These are phyloP conservation scores for Holothuria glaberrima DNA, from an alignment of 35 echinoderm and acorn worm genomes.

Conservation along the genomic window DNA sequence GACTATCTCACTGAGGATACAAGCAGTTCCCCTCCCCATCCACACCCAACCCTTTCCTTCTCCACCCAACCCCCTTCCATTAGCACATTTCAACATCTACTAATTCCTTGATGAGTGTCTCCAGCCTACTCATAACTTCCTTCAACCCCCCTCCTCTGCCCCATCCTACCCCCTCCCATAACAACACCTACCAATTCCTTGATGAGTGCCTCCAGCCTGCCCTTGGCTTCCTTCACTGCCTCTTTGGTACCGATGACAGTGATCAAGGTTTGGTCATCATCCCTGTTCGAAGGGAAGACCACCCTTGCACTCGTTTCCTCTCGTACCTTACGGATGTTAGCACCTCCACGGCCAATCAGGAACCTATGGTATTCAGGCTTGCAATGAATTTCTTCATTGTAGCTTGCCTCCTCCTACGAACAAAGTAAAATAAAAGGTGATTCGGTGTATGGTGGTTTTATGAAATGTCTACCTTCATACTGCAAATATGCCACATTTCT, in stretches of 20 bases:
- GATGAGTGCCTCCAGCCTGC: conserved; percentile 71
- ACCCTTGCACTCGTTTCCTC: conserved; percentile 91
- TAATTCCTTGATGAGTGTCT: neutral
- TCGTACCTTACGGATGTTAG: conserved; percentile 95
- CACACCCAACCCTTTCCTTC: no score
- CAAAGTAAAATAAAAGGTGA: conserved; percentile 2
- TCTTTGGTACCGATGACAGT: conserved; percentile 92
- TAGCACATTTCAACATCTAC: no score
- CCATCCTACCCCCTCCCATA: no score
- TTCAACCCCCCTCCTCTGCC: no score
- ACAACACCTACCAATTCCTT: conserved; percentile 79
- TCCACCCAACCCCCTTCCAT: no score
- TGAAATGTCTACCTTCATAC: no score
- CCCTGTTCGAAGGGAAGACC: conserved; percentile 84
- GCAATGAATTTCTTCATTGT: conserved; percentile 84
- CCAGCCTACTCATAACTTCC: no score
- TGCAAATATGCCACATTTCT: no score
- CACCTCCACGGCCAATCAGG: conserved; percentile 91
- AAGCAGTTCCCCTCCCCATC: no score
- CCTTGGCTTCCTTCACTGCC: conserved; percentile 81
- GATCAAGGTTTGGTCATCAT: conserved; percentile 95
- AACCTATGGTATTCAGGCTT: conserved; percentile 97
- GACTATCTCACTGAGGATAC: no score
- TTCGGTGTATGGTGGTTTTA: no score
- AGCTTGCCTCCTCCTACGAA: conserved; percentile 85